Evolutionary conservation across 2,113 vertebrate genomes (phyloP).

Genomic region (Pelobates fuscus): DNA sequence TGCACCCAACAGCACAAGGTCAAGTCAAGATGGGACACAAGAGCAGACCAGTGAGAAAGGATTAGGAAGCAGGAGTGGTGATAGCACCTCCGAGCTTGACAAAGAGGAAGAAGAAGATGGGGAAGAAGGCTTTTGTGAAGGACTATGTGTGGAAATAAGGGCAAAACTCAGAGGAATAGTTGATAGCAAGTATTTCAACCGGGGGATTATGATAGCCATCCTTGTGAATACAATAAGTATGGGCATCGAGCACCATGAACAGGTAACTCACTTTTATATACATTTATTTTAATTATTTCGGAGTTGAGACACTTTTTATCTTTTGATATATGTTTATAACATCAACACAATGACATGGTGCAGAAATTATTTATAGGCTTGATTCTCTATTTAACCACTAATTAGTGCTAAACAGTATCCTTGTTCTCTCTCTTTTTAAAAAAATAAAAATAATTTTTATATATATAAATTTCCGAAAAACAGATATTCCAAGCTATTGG

Average conservation of each 20-base stretch:
- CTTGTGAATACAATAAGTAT: constrained; percentile 96
- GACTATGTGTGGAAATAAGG: constrained; percentile 71
- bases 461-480: no score
- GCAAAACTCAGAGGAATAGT: constrained; percentile 88
- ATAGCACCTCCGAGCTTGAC: constrained; percentile 46
- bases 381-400: no score
- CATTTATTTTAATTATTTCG: no score
- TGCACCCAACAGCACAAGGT: constrained; percentile 56
- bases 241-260: constrained; percentile 95
- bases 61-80: constrained; percentile 54
- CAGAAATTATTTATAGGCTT: no score
- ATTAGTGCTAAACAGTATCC: no score
- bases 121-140: constrained; percentile 59
- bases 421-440: no score
- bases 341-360: no score
- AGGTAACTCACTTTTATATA: no score
- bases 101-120: constrained; percentile 52
- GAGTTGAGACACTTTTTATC: no score
- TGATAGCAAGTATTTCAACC: constrained; percentile 97
- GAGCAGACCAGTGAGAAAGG: constrained; percentile 32
- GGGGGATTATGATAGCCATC: constrained; percentile 97
- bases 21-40: constrained; percentile 55
- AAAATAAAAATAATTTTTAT: no score
- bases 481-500: no score
- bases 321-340: no score